Evolutionary conservation across 2,113 vertebrate genomes (phyloP).

Genomic region (Lutjanus erythropterus): DNA sequence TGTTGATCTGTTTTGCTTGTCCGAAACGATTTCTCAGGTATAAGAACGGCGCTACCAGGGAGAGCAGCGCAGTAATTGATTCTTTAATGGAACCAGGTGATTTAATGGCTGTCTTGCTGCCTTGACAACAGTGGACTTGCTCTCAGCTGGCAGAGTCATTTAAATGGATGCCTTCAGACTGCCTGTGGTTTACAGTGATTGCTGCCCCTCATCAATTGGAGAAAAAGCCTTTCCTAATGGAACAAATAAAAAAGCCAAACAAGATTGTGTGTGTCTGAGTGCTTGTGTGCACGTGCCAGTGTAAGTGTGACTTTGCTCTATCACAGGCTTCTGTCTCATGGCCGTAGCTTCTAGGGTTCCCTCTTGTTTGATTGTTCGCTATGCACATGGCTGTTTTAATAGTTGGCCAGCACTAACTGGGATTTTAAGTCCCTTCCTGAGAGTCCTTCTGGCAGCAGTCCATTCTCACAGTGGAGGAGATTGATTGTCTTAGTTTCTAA

Average conservation of each 20-base stretch:
- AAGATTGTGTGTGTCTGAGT: slow-evolving; percentile 43
- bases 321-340: slow-evolving; percentile 29
- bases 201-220: slow-evolving; percentile 47
- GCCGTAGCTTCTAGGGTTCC: slow-evolving; percentile 39
- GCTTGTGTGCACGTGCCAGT: slow-evolving; percentile 10
- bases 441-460: slow-evolving; percentile 35
- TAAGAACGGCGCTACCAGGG: slow-evolving; percentile 85
- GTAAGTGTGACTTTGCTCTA: slow-evolving; percentile 35
- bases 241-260: slow-evolving; percentile 65
- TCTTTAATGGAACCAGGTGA: slow-evolving; percentile 96
- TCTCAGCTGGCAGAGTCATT: slow-evolving; percentile 85
- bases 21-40: slow-evolving; percentile 88
- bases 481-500: slow-evolving; percentile 47
- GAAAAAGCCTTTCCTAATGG: slow-evolving; percentile 69
- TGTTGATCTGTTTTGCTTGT: slow-evolving; percentile 80
- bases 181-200: slow-evolving; percentile 76
- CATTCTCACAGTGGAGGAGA: slow-evolving; percentile 40
- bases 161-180: slow-evolving; percentile 89
- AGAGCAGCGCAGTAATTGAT: slow-evolving; percentile 94
- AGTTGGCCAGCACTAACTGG: slow-evolving; percentile 29
- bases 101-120: slow-evolving; percentile 90
- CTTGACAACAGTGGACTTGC: slow-evolving; percentile 90
- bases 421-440: slow-evolving; percentile 31
- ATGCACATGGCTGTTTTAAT: slow-evolving; percentile 50
- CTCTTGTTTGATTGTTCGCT: slow-evolving; percentile 36